Evolutionary conservation across 2,797 vertebrate genomes (phyloP), one percentile per base, ranked within the genome.

Genomic region (Schizopygopsis pylzovi): DNA sequence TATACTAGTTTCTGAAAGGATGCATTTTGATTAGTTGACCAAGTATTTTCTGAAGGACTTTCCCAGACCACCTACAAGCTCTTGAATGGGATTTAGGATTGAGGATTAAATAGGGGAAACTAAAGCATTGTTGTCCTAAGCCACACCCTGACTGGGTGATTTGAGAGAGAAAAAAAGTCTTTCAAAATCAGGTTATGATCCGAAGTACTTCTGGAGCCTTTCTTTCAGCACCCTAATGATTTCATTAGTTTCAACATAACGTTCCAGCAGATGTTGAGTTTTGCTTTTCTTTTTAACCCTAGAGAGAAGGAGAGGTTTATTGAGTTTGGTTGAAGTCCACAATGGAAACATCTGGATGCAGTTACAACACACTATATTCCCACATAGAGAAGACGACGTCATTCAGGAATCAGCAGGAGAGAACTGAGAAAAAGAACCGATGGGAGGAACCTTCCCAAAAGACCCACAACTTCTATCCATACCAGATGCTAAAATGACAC

Each of bases 291-390:
- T 73, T 80, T 79, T 72, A 72, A 85, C 77, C 67, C 84, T 70
- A 70, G 63, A 85, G 76, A 47, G 63, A 79, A 78, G 63, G n/a
- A 63, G 8, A 70, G 65, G 65, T 79, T 79, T 85, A 61, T 85
- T 85, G 49, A 79, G 54, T 85, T 85, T 37, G 28, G 63, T 43
- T 79, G 52, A 80, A 82, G 52, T 85, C 75, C 54, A 85, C 88
- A 84, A n/a, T 86, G 59, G 78, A 81, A 88, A 86, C 88, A 89
- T 89, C 88, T 89, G 88, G 88, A 84, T 75, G 61, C 80, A 72
- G 52, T 82, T 82, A 70, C n/a, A 33, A 71, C 16, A 65, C 39
- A 20, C 39, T 52, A 47, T 72, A 71, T 82, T 82, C 61, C 43
- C 20, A 61, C 63, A 54, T 15, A 15, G n/a, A 67, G 39, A 8